Percentiles rank a stretch among this genome's conserved stretches.
phyloP scores from a whole-genome alignment of 2,888 invertebrate species.

The Drosophila acutilabella region DNA sequence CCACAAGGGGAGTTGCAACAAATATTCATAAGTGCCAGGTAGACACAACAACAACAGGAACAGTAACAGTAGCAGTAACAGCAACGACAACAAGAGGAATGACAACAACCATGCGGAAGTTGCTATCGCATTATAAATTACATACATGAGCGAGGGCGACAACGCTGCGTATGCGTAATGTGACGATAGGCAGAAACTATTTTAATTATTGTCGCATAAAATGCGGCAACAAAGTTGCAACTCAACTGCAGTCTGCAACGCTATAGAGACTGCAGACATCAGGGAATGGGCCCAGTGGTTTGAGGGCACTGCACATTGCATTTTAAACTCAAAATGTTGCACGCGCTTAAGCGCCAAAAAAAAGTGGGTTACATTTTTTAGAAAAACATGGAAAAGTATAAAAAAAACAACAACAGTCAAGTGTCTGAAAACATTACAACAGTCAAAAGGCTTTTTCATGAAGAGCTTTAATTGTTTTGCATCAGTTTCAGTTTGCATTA shows the following conservation, averaged over 20 bases:
- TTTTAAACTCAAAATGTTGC: conserved; percentile 13
- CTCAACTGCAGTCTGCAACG: conserved; percentile 7
- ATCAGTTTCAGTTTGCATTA: too few species aligned
- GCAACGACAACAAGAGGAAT: conserved; percentile 11
- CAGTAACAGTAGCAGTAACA: conserved; percentile 21
- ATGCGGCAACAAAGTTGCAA: conserved; percentile 49
- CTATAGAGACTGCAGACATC: not conserved
- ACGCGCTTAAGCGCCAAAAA: conserved; percentile 4
- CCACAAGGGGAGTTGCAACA: conserved; percentile 25
- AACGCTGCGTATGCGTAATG: conserved; percentile 69
- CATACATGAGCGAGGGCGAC: conserved; percentile 36
- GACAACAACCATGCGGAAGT: conserved; percentile 65
- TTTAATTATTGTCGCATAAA: conserved; percentile 64
- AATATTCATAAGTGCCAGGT: conserved; percentile 74
- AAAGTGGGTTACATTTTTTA: not conserved
- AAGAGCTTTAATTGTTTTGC: too few species aligned
- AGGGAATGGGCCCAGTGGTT: not conserved
- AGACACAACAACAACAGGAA: conserved; percentile 28
- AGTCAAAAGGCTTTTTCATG: too few species aligned
- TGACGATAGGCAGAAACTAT: conserved; percentile 76
- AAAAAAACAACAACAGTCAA: not conserved
- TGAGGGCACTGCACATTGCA: conserved; percentile 3
- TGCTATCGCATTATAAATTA: conserved; percentile 75
- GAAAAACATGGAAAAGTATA: too few species aligned
- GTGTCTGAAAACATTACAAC: not conserved